Percentiles rank a stretch among this genome's conserved stretches.
Conservation (phyloP, 2,113 vertebrate species). For the Okapia johnstoni region DNA sequence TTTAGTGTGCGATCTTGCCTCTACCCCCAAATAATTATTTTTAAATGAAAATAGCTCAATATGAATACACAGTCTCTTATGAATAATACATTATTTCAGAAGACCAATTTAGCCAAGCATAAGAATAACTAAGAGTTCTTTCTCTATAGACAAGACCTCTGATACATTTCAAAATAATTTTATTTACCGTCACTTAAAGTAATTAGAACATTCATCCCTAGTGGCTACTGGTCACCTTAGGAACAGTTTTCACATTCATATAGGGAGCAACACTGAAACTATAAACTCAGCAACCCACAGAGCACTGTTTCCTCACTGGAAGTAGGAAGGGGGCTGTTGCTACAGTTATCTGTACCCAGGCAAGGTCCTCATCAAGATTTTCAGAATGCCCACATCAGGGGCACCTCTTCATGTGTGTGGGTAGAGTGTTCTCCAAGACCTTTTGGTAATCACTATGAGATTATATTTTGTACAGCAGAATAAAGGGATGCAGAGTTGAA, state of each 20-base stretch:
- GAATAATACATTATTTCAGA: conserved; percentile 25
- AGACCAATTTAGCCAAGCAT: background rate
- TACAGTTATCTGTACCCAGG: background rate
- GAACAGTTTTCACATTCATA: background rate
- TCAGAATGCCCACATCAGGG: background rate
- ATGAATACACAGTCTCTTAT: background rate
- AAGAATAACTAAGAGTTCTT: background rate
- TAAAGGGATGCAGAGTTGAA: background rate
- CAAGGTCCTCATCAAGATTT: background rate
- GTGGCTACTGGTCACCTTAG: background rate
- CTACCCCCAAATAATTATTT: background rate
- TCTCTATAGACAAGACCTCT: background rate
- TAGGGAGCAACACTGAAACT: background rate
- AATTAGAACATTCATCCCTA: background rate
- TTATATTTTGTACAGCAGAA: background rate
- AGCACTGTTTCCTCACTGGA: background rate
- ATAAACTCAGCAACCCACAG: background rate
- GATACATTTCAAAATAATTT: conserved; percentile 4
- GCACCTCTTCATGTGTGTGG: accelerated
- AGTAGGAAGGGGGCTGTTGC: background rate
- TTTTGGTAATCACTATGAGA: background rate
- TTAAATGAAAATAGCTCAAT: conserved; percentile 16
- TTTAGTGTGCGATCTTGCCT: background rate
- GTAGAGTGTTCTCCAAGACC: background rate
- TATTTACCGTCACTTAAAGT: conserved; percentile 18